Evolutionary conservation across 2,113 vertebrate genomes (phyloP), one percentile per base, ranked within the genome.

Genomic region (Fukomys damarensis): DNA sequence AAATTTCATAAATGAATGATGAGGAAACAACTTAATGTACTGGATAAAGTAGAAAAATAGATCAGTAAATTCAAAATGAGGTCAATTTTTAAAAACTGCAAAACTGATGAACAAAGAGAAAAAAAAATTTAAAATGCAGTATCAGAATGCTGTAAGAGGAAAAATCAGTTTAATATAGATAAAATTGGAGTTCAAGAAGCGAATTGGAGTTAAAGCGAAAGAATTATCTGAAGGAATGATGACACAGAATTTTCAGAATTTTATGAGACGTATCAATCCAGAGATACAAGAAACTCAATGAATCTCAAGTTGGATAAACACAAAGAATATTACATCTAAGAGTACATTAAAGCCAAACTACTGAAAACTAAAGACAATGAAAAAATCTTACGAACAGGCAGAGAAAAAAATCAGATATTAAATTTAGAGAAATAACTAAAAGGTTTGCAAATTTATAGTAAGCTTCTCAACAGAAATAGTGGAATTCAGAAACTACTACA

Each of bases 191-290:
- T 89, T 32, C 58, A 86, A 77, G 9, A 86, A 35, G 46, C n/a
- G n/a, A n/a, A n/a, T n/a, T n/a, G n/a, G 22, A 92, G 81, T 0
- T 85, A n/a, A 28, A 63, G 19, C 2, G 66, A 89, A 81, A 85
- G 38, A 89, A 92, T 9, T 52, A 65, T 74, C 52, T 97, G 46
- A 89, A 81, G 5, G 8, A 13, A 80, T 20, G 56, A 83, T 30
- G 58, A 80, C 61, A n/a, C 46, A 94, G 80, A 76, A 84, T 96
- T 92, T 94, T 89, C 85, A 41, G 68, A 86, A 92, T 52, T 46
- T 76, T 93, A 41, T 46, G 52, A 82, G 86, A 68, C 7, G 46
- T 46, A 61, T 59, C 70, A 30, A 70, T 30, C 30, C 58, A 66
- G 16, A 86, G 41, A 74, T 63, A 59, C n/a, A 72, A 72, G 72